Conservation (phyloP, 1,140 invertebrate species). For the Drosophila orosa region DNA sequence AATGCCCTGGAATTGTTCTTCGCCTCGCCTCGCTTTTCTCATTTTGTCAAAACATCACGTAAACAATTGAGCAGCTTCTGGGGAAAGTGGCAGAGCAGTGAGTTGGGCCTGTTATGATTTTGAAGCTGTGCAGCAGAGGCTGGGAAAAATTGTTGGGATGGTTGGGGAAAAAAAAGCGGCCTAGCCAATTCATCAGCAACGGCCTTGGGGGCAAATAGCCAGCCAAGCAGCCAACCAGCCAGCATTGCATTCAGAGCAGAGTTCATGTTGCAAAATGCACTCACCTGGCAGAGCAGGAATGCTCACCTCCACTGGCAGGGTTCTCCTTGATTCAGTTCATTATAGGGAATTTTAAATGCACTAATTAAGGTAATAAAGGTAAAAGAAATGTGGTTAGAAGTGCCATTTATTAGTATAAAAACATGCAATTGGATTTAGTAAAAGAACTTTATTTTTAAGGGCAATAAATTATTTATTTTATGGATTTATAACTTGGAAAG, state of each 20-base stretch:
- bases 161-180: slow-evolving; percentile 17
- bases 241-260: slow-evolving; percentile 54
- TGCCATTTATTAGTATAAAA: background rate
- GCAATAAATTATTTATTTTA: background rate
- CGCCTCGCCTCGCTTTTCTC: slow-evolving; percentile 49
- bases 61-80: slow-evolving; percentile 77
- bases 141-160: background rate
- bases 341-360: background rate
- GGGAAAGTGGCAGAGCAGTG: slow-evolving; percentile 14
- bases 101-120: slow-evolving; percentile 31
- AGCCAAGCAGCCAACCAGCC: slow-evolving; percentile 28
- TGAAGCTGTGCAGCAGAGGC: slow-evolving; percentile 20
- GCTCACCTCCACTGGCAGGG: background rate
- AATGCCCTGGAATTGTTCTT: slow-evolving; percentile 57
- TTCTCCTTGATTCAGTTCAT: background rate
- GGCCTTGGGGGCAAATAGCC: slow-evolving; percentile 65
- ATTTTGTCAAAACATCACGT: slow-evolving; percentile 78
- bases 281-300: slow-evolving; percentile 14
- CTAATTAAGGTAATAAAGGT: background rate
- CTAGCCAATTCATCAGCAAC: slow-evolving; percentile 70
- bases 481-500: background rate
- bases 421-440: background rate
- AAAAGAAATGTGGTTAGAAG: background rate
- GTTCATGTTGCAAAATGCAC: slow-evolving; percentile 70
- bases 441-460: too few species aligned